phyloP scores from a whole-genome alignment of 2,113 vertebrate species.

The Rhadina sibilatrix region DNA sequence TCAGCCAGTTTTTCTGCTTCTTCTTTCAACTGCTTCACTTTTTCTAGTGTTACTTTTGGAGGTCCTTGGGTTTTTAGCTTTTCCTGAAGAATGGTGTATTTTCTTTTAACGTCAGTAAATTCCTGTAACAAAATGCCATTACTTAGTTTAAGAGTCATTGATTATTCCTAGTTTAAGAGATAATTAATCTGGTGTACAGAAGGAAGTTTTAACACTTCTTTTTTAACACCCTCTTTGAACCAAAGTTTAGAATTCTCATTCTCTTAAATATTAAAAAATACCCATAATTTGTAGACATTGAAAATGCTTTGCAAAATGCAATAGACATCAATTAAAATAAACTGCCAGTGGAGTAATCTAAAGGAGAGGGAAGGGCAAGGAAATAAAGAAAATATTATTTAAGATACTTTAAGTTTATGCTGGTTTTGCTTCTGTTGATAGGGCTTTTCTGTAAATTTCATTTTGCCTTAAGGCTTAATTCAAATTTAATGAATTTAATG shows the following conservation, averaged over 20 bases:
- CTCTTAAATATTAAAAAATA: background rate
- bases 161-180: background rate
- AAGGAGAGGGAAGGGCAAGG: background rate
- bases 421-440: background rate
- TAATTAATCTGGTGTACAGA: background rate
- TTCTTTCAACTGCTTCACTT: conserved; percentile 71
- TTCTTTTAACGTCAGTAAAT: conserved; percentile 67
- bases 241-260: background rate
- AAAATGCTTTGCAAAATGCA: background rate
- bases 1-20: conserved; percentile 73
- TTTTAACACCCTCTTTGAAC: background rate
- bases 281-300: background rate
- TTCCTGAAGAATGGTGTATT: conserved; percentile 71
- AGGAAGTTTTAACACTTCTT: background rate
- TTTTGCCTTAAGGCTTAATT: background rate
- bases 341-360: background rate
- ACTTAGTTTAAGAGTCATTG: background rate
- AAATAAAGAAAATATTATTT: background rate
- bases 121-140: conserved; percentile 66
- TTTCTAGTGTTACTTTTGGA: conserved; percentile 61
- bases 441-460: background rate
- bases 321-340: background rate
- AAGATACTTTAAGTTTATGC: background rate
- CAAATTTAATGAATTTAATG: background rate
- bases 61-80: conserved; percentile 32